Evolutionary conservation across 2,888 invertebrate genomes (phyloP), one percentile per base, ranked within the genome.

Genomic region (Ceratothoa steindachneri): DNA sequence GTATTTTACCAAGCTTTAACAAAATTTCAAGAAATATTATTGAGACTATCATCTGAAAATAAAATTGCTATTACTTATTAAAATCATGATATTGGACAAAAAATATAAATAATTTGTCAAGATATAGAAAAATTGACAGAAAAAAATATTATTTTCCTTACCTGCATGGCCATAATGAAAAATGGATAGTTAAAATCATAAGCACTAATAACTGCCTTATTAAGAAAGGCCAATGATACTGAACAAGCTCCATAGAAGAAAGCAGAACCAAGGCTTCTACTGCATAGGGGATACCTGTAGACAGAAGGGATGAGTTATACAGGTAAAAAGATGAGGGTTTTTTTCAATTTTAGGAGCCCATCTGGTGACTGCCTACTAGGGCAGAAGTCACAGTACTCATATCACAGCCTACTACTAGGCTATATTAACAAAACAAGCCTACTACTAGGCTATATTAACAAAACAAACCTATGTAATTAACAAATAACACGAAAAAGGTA

Each of bases 141-240:
- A n/a, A n/a, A n/a, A n/a, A n/a, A n/a, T n/a, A 41, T 5, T 9
- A 41, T 41, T 41, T 15, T 9, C 1, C 30, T 31, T 51, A 74
- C 71, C 81, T 87, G 87, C 24, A 83, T 81, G 52, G 85, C 83
- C 82, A 87, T 84, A 73, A 87, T 85, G 64, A 85, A 84, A 53
- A 86, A 85, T 2, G 87, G 87, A 80, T 83, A 86, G 81, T 75
- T 73, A 27, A 78, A 78, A 51, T 71, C 71, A 28, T 78, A 78
- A 12, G 78, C 67, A 53, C 67, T 73, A 27, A 78, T 75, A 15
- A 78, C 79, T 19, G 83, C 80, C 79, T 86, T 86, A 81, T 85
- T 85, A 51, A 85, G 80, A 80, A 86, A 84, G 4, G 85, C 85
- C 82, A 85, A 85, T 3, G 83, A 82, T 0, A 83, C 82, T 0